Base-by-base conservation (phyloP, 2,888 invertebrate genomes). In the Philopedon plagiatum region DNA sequence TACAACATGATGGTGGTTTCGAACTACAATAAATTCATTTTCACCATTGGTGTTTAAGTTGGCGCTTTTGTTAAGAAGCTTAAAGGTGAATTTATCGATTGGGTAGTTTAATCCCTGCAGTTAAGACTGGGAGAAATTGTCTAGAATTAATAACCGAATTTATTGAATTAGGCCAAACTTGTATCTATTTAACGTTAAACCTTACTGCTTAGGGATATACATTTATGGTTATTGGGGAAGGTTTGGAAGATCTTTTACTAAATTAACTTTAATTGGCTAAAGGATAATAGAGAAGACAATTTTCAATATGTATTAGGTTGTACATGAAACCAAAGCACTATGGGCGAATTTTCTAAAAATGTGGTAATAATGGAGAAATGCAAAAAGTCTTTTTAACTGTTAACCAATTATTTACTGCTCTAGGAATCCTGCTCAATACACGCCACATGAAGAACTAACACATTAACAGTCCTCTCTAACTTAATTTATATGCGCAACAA, bases 41-140 rank as follows among this genome's bases (percentile, higher is more conserved):
- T 61, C 44, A 51, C 49, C 39, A 60, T 13, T 61, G 51, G 51
- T 29, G 51, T 46, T 68, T 39, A 58, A 58, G 68, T 68, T 26
- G 29, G 60, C 41, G 21, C 60, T 34, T 61, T 61, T 58, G 51
- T 51, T 68, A 61, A 68, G 68, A 61, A 61, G 68, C 60, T 61
- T 68, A 61, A 51, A 51, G 23, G 51, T 51, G 23, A 68, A 68
- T 68, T 68, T 68, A 68, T 68, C 21, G 60, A 62, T 62, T 62
- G 46, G 62, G 9, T 46, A 46, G 46, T 62, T 62, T 62, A 62
- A 62, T 62, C 62, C 62, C 19, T 49, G n/a, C 46, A 60, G 44
- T 54, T 29, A 21, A 19, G 46, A 54, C 29, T 29, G 9, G 51
- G 51, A 23, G 51, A 54, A 54, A 54, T 54, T 54, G 29, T 54